Conservation (phyloP, 2,797 vertebrate genomes). For the Artibeus lituratus region DNA sequence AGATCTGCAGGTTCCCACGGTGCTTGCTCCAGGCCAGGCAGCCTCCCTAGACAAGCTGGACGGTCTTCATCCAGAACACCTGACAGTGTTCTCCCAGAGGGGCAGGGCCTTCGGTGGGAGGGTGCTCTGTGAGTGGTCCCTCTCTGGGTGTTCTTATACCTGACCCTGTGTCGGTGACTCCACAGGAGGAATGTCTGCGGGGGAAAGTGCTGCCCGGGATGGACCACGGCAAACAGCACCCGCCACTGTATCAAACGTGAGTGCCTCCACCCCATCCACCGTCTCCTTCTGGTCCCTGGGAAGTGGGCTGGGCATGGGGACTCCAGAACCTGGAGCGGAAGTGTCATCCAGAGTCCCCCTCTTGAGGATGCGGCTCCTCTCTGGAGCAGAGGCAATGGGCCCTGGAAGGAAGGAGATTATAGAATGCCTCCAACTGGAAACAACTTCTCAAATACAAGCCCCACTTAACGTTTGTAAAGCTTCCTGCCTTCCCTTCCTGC, state of each 20-base stretch:
- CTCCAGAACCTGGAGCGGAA: background rate
- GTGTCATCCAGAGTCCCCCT: background rate
- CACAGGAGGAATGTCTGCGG: slow-evolving; percentile 94
- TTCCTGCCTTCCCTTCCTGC: background rate
- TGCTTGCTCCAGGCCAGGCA: rapidly evolving
- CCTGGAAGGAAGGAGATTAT: background rate
- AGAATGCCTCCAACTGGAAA: background rate
- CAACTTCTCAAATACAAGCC: background rate
- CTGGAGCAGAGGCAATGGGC: background rate
- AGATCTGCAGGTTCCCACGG: background rate
- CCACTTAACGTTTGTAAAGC: background rate
- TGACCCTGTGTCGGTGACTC: slow-evolving; percentile 63
- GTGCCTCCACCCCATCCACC: slow-evolving; percentile 66
- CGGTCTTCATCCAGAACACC: background rate
- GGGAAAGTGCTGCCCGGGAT: slow-evolving; percentile 95
- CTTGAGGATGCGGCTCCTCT: background rate
- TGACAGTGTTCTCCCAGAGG: background rate
- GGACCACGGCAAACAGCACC: slow-evolving; percentile 91
- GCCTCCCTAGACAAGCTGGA: background rate
- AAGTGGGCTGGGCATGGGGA: background rate
- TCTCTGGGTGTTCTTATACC: slow-evolving; percentile 44
- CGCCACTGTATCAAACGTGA: slow-evolving; percentile 96
- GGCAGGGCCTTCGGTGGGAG: background rate
- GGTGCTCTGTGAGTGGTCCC: background rate
- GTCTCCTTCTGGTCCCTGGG: rapidly evolving